Percentiles rank a stretch among this genome's conserved stretches.
Evolutionary conservation across 1,140 invertebrate species (phyloP).

Genomic region (Drosophila trapezifrons): DNA sequence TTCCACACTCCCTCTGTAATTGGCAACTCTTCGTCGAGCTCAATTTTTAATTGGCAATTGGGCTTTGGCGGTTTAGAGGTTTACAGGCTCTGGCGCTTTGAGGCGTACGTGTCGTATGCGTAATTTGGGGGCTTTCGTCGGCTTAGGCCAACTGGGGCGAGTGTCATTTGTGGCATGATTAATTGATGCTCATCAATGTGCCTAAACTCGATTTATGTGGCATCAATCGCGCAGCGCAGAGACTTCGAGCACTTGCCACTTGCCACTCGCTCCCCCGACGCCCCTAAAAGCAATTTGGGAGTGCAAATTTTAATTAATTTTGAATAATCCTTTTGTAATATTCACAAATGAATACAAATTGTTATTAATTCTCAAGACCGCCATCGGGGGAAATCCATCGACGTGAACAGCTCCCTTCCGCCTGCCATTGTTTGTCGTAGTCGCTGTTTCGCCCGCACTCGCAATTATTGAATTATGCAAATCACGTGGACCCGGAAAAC

Average conservation of each 20-base stretch:
- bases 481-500: constrained; percentile 52
- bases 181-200: constrained; percentile 80
- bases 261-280: not conserved
- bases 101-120: constrained; percentile 75
- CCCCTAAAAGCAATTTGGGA: constrained; percentile 36
- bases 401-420: constrained; percentile 1
- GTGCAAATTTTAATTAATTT: constrained; percentile 82
- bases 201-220: constrained; percentile 74
- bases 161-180: constrained; percentile 74
- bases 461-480: constrained; percentile 72
- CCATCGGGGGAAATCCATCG: constrained; percentile 61
- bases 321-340: constrained; percentile 81
- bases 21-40: constrained; percentile 43
- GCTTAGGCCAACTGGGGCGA: constrained; percentile 62
- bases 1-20: constrained; percentile 54
- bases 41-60: constrained; percentile 78
- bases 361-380: constrained; percentile 78
- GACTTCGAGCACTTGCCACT: not conserved
- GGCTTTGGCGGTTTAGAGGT: constrained; percentile 41
- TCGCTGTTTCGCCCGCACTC: constrained; percentile 14
- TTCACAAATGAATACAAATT: constrained; percentile 82
- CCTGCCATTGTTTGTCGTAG: constrained; percentile 16
- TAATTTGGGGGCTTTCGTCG: constrained; percentile 70
- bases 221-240: constrained; percentile 60
- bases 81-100: constrained; percentile 7